These are phyloP conservation scores for Pomacea maculata DNA, from an alignment of 1,140 invertebrate genomes.

Conservation along the genomic window DNA sequence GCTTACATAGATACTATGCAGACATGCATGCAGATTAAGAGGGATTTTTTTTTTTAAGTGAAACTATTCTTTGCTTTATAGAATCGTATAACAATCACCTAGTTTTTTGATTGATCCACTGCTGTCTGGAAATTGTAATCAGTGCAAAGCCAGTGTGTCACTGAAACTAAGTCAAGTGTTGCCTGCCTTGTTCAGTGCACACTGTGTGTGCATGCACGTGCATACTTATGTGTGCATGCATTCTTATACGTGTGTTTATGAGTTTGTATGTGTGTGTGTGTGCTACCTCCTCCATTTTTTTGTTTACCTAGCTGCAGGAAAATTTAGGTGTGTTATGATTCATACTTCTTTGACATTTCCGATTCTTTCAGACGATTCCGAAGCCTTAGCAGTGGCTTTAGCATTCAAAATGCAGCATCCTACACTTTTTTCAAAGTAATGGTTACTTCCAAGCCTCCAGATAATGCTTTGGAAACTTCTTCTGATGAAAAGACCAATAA, in stretches of 20 bases:
- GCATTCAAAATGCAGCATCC: slow-evolving; percentile 22
- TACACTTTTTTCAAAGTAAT: slow-evolving; percentile 28
- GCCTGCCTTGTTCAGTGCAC: not conserved
- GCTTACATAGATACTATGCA: too few species aligned
- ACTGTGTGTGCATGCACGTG: not conserved
- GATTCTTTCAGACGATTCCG: slow-evolving; percentile 30
- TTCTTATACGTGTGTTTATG: not conserved
- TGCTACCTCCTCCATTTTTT: not conserved
- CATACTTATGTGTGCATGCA: not conserved
- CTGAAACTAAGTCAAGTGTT: too few species aligned
- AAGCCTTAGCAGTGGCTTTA: slow-evolving; percentile 24
- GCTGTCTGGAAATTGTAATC: too few species aligned
- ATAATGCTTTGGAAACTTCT: not conserved
- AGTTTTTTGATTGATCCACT: too few species aligned
- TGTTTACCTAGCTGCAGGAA: too few species aligned
- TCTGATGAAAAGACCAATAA: slow-evolving; percentile 12
- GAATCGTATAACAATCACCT: too few species aligned
- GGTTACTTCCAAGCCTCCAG: slow-evolving; percentile 22
- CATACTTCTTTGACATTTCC: not conserved
- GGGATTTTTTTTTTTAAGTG: too few species aligned
- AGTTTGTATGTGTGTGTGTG: not conserved
- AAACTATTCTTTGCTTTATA: too few species aligned
- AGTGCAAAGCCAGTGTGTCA: too few species aligned
- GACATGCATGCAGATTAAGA: too few species aligned
- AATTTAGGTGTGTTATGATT: too few species aligned